Percentiles rank a stretch among this genome's conserved stretches.
Conservation (phyloP, 2,113 vertebrate species). For the Pleuronectes platessa region DNA sequence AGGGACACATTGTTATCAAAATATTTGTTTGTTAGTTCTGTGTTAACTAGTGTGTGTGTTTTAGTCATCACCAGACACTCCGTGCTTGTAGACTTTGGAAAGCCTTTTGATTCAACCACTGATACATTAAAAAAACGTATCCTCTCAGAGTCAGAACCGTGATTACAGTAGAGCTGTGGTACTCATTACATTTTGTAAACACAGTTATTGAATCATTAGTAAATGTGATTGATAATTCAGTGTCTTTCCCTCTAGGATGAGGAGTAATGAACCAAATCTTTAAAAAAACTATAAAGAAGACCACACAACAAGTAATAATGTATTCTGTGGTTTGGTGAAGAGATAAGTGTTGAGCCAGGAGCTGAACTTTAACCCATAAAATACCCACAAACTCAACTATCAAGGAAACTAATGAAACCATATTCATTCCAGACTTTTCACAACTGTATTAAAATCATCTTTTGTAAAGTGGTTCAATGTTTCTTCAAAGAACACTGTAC, state of each 20-base stretch:
- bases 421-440: too few species aligned
- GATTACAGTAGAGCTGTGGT: not conserved
- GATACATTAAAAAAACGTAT: conserved; percentile 17
- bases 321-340: conserved; percentile 16
- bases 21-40: not conserved
- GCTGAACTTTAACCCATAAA: too few species aligned
- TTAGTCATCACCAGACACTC: not conserved
- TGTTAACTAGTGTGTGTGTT: not conserved
- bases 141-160: not conserved
- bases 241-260: not conserved
- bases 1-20: conserved; percentile 3
- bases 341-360: not conserved
- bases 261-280: conserved; percentile 2
- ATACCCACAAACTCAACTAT: too few species aligned
- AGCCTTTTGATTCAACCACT: conserved; percentile 10
- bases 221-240: not conserved
- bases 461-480: too few species aligned
- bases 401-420: too few species aligned
- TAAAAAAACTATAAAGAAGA: not conserved
- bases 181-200: not conserved
- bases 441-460: too few species aligned
- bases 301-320: conserved; percentile 27
- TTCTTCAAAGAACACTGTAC: too few species aligned
- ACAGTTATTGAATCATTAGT: conserved; percentile 8
- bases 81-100: not conserved